A percentile compares a stretch with the other conserved stretches of the same genome.
These are phyloP conservation scores for Telmatochromis brachygnathus DNA, from an alignment of 2,113 vertebrate species.

Conservation along the genomic window DNA sequence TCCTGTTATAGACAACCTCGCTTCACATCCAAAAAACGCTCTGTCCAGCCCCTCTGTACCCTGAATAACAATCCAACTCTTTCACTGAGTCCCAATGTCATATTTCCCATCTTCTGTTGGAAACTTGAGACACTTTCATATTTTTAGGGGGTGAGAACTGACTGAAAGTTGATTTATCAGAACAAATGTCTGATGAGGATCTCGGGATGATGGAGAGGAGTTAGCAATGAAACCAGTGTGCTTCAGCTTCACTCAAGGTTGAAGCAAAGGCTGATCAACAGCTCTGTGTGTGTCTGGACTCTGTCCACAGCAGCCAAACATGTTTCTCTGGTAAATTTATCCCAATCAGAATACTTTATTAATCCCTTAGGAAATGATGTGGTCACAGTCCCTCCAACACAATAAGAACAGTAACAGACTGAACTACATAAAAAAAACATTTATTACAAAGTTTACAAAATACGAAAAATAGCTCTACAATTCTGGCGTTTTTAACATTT, in stretches of 20 bases:
- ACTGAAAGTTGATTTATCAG: background rate
- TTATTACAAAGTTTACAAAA: background rate
- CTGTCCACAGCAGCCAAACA: background rate
- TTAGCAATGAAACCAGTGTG: background rate
- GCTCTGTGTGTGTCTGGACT: background rate
- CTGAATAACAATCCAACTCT: background rate
- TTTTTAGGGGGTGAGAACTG: background rate
- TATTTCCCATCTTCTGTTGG: rapidly evolving
- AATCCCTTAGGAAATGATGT: background rate
- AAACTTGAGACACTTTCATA: background rate
- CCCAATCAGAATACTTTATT: background rate
- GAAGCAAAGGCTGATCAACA: background rate
- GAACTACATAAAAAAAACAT: background rate
- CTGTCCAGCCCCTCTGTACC: no score
- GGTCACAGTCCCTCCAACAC: rapidly evolving
- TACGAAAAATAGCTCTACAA: background rate
- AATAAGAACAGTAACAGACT: background rate
- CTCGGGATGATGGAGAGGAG: background rate
- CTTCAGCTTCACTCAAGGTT: background rate
- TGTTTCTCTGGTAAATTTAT: rapidly evolving
- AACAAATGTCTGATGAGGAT: background rate
- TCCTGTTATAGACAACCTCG: background rate
- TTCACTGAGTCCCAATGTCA: background rate
- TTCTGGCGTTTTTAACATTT: background rate
- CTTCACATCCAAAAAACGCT: background rate